phyloP scores from a whole-genome alignment of 2,797 vertebrate genomes.

The Malurus leucopterus region DNA sequence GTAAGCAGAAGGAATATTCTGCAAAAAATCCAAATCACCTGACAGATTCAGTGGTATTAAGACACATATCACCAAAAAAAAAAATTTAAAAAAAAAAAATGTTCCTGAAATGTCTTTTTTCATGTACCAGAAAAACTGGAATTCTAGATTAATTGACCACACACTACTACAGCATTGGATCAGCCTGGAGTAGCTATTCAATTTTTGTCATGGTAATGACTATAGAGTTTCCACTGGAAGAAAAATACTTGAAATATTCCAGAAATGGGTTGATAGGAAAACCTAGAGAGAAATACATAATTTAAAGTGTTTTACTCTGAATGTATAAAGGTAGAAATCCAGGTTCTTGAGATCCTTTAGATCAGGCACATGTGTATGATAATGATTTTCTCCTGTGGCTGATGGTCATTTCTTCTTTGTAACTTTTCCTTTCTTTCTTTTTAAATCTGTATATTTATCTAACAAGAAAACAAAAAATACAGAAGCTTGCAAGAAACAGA shows the following conservation, averaged over 20 bases:
- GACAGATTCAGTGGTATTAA: background rate
- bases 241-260: background rate
- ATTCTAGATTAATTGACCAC: background rate
- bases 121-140: background rate
- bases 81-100: no score
- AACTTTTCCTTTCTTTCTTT: background rate
- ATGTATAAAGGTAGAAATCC: background rate
- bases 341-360: background rate
- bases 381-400: background rate
- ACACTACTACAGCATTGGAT: background rate
- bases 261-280: background rate
- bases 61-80: background rate
- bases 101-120: background rate
- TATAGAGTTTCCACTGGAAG: background rate
- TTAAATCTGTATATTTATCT: background rate
- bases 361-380: background rate
- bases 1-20: constrained; percentile 1
- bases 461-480: background rate
- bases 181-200: background rate
- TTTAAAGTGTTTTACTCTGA: background rate
- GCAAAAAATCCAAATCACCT: background rate
- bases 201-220: background rate
- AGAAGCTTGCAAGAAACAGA: background rate
- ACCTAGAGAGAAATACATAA: background rate
- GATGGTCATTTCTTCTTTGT: background rate